Percentiles rank a stretch among this genome's conserved stretches.
These are phyloP conservation scores for Vanacampus margaritifer DNA, from an alignment of 2,113 vertebrate genomes.

Conservation along the genomic window DNA sequence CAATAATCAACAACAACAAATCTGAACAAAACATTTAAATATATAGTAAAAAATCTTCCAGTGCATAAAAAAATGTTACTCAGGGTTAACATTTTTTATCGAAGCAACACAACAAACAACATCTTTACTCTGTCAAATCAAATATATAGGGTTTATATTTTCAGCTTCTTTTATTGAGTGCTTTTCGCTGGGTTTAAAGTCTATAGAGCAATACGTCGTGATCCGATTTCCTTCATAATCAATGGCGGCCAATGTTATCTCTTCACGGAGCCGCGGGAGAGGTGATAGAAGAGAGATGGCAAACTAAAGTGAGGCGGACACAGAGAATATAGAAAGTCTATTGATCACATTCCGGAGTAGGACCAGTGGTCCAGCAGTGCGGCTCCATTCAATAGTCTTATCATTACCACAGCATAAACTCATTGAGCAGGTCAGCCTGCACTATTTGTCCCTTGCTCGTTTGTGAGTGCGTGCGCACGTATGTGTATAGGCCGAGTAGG, in stretches of 20 bases:
- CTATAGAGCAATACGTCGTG: background rate
- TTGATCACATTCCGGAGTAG: constrained; percentile 62
- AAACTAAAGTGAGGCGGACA: constrained; percentile 1
- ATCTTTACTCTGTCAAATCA: background rate
- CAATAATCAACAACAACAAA: too few relatives aligned
- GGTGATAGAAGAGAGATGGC: background rate
- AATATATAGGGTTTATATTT: background rate
- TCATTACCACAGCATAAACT: constrained; percentile 62
- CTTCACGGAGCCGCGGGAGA: constrained; percentile 2
- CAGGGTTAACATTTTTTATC: background rate
- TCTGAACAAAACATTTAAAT: too few relatives aligned
- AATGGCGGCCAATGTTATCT: constrained; percentile 8
- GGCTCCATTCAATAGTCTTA: constrained; percentile 68
- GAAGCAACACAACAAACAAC: background rate
- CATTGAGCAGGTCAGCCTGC: constrained; percentile 53
- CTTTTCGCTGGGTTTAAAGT: background rate
- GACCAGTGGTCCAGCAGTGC: constrained; percentile 47
- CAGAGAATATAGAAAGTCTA: constrained; percentile 29
- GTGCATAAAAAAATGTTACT: too few relatives aligned
- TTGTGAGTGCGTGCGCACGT: background rate
- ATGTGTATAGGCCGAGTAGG: background rate
- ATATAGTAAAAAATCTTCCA: too few relatives aligned
- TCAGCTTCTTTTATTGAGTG: background rate
- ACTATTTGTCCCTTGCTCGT: constrained; percentile 37
- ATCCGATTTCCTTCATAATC: constrained; percentile 11